A percentile compares a stretch with the other conserved stretches of the same genome.
These are phyloP conservation scores for Platycnemis pennipes DNA, from an alignment of 2,888 invertebrate species.

Conservation along the genomic window DNA sequence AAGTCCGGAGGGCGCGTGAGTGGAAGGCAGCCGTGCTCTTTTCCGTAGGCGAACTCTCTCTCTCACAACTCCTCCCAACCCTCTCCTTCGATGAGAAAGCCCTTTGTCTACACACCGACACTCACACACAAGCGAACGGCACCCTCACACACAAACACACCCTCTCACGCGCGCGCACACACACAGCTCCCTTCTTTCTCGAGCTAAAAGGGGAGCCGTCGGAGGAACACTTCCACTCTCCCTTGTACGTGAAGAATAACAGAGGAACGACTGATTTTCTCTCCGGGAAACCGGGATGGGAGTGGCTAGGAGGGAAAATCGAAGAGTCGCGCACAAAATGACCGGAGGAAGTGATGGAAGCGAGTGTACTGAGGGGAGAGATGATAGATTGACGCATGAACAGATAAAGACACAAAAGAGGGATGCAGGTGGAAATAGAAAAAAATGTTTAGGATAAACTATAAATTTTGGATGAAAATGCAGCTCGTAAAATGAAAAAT, in stretches of 20 bases:
- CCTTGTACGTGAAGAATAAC: constrained; percentile 17
- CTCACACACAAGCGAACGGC: background rate
- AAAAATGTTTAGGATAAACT: too few relatives aligned
- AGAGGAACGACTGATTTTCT: constrained; percentile 28
- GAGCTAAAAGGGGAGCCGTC: background rate
- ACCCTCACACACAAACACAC: background rate
- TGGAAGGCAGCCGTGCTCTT: background rate
- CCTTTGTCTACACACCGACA: background rate
- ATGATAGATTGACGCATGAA: too few relatives aligned
- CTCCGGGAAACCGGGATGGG: background rate
- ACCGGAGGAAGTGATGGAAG: background rate
- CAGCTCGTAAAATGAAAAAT: too few relatives aligned
- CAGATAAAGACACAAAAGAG: too few relatives aligned
- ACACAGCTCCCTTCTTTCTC: background rate
- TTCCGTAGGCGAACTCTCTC: background rate
- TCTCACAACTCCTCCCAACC: background rate
- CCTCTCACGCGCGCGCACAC: too few relatives aligned
- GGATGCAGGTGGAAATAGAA: too few relatives aligned
- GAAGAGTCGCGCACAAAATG: constrained; percentile 6
- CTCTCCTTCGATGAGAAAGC: background rate
- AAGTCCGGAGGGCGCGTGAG: background rate
- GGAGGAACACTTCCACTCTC: background rate
- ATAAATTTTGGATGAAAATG: too few relatives aligned
- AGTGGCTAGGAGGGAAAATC: background rate
- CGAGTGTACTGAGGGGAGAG: background rate